Base-by-base conservation (phyloP, 2,797 vertebrate genomes). In the Galaxias olidus region DNA sequence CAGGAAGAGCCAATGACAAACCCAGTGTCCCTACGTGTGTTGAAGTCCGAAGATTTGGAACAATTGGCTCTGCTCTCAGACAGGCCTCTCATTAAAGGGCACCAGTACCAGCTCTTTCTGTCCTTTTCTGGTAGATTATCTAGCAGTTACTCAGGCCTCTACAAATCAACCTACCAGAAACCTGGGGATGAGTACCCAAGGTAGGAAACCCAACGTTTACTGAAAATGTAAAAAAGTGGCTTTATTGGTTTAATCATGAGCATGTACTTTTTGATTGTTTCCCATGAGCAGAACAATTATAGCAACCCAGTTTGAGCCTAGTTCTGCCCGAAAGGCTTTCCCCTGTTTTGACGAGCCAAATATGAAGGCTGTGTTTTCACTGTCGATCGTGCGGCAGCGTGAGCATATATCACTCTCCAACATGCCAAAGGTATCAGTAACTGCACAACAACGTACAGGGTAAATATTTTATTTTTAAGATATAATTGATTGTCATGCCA, bases 271-370 rank as follows among this genome's bases (percentile, higher is more conserved):
- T 3, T 30, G 30, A 30, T 30, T 30, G 30, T 30, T 59, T 47
- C 48, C 19, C 42, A 14, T 40, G 15, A 57, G 15, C 53, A 65
- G 46, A 56, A 20, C 13, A 9, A 64, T 50, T 9, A 52, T 59
- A 19, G 65, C 53, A 1, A 71, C 68, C 7, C 58, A 74, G 13
- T 70, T 68, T 54, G 65, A 77, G 14, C 64, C 71, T 8, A 65
- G 51, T 20, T 62, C 64, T 17, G 68, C 75, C 13, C 40, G 61
- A 4, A 61, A 61, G 19, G 65, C 49, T 8, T 74, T 74, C 50
- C 61, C 75, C 7, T 68, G 69, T 57, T 74, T 74, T 44, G 72
- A 78, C 54, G 68, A 78, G 44, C 72, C 68, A n/a, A 42, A 20
- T 45, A 68, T 66, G 62, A 78, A 74, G 59, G 68, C 65, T 0